Base-by-base conservation (phyloP, 2,888 invertebrate species). In the Conistra vaccinii region DNA sequence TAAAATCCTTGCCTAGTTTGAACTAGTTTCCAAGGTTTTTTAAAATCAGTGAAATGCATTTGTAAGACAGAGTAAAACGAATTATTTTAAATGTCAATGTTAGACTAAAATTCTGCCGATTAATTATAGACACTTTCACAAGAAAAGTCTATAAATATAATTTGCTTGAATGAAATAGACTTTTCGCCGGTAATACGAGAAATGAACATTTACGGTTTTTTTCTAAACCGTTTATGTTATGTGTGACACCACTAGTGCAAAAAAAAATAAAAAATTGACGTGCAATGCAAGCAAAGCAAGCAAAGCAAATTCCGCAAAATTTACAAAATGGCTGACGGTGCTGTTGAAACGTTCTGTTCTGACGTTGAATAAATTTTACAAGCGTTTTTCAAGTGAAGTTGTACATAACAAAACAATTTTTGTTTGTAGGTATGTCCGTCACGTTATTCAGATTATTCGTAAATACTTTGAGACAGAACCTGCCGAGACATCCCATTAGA, bases 371-470 rank as follows among this genome's bases (percentile, higher is more conserved):
- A 6, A 14, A 29, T 29, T 77, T 20, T 45, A 14, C 6, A 26
- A 48, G 32, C 0, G 20, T 26, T 55, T 48, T 63, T 35, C 14
- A 48, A 68, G 81, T 81, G 65, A n/a, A 32, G 32, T 80, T 73
- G 62, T 65, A n/a, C 26, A 35, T 58, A 53, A 12, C 58, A 48
- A 61, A 77, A 32, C 51, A 51, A 45, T 72, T 82, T 74, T 58
- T 58, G 9, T 51, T 69, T 70, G 77, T 95, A 93, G 95, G 95
- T 96, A 96, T 96, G 96, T 94, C 96, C 71, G 88, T 92, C 75
- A 91, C 90, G 88, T 91, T 96, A 91, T 90, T 94, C 85, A 92
- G 92, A 90, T 87, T 91, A 88, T 91, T 96, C 90, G 90, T 93
- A 86, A 93, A 87, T 90, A 89, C 92, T 67, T 87, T 95, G 88